Evolutionary conservation across 2,888 invertebrate species (phyloP), one percentile per base, ranked within the genome.

Genomic region (Nematopogon swammerdamellus): DNA sequence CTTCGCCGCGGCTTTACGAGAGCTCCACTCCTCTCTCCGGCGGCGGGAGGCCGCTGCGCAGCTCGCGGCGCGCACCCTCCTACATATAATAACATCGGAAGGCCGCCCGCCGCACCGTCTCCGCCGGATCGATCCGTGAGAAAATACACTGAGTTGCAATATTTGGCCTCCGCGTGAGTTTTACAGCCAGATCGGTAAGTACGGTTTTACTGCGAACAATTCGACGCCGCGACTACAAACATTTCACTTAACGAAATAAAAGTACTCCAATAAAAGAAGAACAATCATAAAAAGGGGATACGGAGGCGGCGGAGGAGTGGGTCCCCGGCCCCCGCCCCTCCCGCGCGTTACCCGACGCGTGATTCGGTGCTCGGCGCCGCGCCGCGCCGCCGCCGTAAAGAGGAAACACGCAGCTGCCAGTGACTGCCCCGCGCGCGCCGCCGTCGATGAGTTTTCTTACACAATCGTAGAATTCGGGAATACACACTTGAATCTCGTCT

Each of bases 201-300:
- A 70, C 65, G 72, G 76, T 72, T 74, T 74, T 76, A 69, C 68
- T 69, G 62, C 66, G 62, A 67, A 67, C 36, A 36, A 36, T 36
- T 36, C 36, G 36, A 14, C 11, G 36, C 36, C 36, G 36, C 36
- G 36, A 36, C 36, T 36, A 36, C 36, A 36, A 36, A 36, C 36
- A 74, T 74, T 75, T 75, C 73, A 74, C 74, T 76, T 73, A 73
- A 71, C 36, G 69, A 70, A 75, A 76, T 71, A 74, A 76, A 75
- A 76, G 76, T 75, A 74, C 70, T 73, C 65, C 66, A 76, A 76
- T 76, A 76, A 76, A 76, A 76, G 73, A 75, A 75, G 75, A 75
- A 75, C 74, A 75, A 75, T 74, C 72, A 75, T 76, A 75, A 75
- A 75, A 69, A 68, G 66, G 59, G 66, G 72, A 59, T 64, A 66